Evolutionary conservation across 2,113 vertebrate genomes (phyloP).

Genomic region (Apistogramma diplotaenia): DNA sequence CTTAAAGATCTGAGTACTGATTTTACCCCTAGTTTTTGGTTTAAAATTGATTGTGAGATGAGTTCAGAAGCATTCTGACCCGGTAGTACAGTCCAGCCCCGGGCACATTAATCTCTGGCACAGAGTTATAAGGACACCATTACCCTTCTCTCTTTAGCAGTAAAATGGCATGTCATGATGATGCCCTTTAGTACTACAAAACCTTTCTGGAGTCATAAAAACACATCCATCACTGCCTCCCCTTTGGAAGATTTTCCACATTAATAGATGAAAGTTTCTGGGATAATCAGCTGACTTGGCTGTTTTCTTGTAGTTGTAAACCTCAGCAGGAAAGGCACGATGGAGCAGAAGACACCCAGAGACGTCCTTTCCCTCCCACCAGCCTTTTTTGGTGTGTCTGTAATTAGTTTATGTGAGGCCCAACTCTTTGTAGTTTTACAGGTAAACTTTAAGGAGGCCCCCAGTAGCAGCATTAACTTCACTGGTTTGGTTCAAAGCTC

Average conservation of each 20-base stretch:
- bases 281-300: conserved; percentile 54
- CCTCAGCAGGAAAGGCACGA: conserved; percentile 49
- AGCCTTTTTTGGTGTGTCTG: conserved; percentile 45
- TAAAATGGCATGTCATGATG: neutral
- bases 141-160: neutral
- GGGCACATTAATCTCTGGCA: neutral
- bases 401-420: conserved; percentile 61
- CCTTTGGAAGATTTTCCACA: conserved; percentile 30
- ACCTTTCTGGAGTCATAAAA: conserved; percentile 26
- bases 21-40: neutral
- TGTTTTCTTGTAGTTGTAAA: conserved; percentile 57
- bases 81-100: neutral
- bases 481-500: conserved; percentile 51
- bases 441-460: conserved; percentile 55
- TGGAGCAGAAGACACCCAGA: conserved; percentile 42
- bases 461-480: conserved; percentile 38
- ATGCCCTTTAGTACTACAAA: neutral
- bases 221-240: neutral
- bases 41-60: neutral
- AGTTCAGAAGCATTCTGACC: neutral
- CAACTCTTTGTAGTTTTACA: conserved; percentile 81
- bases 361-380: conserved; percentile 16
- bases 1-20: neutral
- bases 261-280: conserved; percentile 16
- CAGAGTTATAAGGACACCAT: neutral